Evolutionary conservation across 1,140 invertebrate genomes (phyloP).

Genomic region (Drosophila azteca): DNA sequence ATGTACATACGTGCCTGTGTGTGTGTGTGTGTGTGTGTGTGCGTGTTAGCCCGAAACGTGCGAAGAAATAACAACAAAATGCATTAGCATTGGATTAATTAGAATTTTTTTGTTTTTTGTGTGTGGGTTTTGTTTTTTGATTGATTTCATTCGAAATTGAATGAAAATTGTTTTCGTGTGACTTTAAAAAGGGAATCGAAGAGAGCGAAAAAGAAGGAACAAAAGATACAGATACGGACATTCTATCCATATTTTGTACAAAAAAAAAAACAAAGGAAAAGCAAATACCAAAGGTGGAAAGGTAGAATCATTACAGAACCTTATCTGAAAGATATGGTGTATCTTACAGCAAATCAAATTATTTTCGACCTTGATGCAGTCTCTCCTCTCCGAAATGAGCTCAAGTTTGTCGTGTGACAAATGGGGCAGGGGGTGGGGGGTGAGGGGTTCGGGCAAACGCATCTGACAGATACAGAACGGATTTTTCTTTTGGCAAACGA

Average conservation of each 20-base stretch:
- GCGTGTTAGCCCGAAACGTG: slow-evolving; percentile 37
- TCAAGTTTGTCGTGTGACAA: slow-evolving; percentile 43
- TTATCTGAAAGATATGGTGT: neutral
- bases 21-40: slow-evolving; percentile 12
- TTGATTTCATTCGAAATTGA: slow-evolving; percentile 51
- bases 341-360: slow-evolving; percentile 3
- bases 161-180: slow-evolving; percentile 45
- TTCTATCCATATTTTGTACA: too few species aligned
- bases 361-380: slow-evolving; percentile 32
- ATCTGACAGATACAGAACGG: slow-evolving; percentile 37
- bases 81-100: slow-evolving; percentile 36
- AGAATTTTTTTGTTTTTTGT: too few species aligned
- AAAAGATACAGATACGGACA: too few species aligned
- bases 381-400: slow-evolving; percentile 32
- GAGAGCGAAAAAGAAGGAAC: too few species aligned
- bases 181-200: slow-evolving; percentile 18
- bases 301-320: too few species aligned
- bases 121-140: slow-evolving; percentile 32
- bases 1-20: slow-evolving; percentile 44
- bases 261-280: too few species aligned
- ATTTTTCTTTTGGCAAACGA: slow-evolving; percentile 14
- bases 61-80: slow-evolving; percentile 39
- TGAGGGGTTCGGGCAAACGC: slow-evolving; percentile 1
- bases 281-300: too few species aligned
- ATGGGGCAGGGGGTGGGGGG: neutral